Evolutionary conservation across 92 coral and sea anemone species (phyloP).

Genomic region (Blastomussa wellsi): DNA sequence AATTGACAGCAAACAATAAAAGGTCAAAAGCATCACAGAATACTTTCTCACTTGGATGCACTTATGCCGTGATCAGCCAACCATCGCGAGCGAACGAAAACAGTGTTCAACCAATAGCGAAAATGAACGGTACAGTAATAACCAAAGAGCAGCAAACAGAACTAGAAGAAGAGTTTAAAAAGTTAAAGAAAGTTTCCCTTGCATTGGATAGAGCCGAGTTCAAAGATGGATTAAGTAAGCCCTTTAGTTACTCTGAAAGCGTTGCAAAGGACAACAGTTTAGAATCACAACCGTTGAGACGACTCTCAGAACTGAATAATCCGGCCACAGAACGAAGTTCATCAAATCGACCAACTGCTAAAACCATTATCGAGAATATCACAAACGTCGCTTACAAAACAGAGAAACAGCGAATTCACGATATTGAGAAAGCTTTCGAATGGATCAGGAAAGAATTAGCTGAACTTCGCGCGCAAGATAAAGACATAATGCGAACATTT

Average conservation of each 20-base stretch:
- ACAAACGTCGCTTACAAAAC: slow-evolving; percentile 63
- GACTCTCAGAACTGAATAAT: slow-evolving; percentile 24
- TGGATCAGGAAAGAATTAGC: slow-evolving; percentile 85
- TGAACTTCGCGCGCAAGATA: slow-evolving; percentile 85
- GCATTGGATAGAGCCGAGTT: slow-evolving; percentile 30
- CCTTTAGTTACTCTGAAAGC: neutral
- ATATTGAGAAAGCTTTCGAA: slow-evolving; percentile 75
- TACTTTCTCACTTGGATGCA: slow-evolving; percentile 61
- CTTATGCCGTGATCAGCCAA: slow-evolving; percentile 71
- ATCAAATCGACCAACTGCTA: slow-evolving; percentile 55
- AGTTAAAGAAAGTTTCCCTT: slow-evolving; percentile 41
- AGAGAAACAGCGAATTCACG: slow-evolving; percentile 69
- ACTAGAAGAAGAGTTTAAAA: slow-evolving; percentile 27
- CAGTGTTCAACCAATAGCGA: neutral
- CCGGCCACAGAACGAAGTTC: neutral
- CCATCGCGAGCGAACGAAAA: slow-evolving; percentile 36
- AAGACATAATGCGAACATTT: slow-evolving; percentile 88
- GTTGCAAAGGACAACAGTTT: slow-evolving; percentile 1
- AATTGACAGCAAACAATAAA: slow-evolving; percentile 42
- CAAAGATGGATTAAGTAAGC: slow-evolving; percentile 7
- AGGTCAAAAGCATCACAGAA: slow-evolving; percentile 57
- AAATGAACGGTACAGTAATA: slow-evolving; percentile 23
- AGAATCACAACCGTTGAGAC: slow-evolving; percentile 21
- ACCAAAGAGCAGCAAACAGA: slow-evolving; percentile 29
- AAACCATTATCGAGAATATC: slow-evolving; percentile 57